phyloP scores from a whole-genome alignment of 2,888 invertebrate species.

The Empis livida region DNA sequence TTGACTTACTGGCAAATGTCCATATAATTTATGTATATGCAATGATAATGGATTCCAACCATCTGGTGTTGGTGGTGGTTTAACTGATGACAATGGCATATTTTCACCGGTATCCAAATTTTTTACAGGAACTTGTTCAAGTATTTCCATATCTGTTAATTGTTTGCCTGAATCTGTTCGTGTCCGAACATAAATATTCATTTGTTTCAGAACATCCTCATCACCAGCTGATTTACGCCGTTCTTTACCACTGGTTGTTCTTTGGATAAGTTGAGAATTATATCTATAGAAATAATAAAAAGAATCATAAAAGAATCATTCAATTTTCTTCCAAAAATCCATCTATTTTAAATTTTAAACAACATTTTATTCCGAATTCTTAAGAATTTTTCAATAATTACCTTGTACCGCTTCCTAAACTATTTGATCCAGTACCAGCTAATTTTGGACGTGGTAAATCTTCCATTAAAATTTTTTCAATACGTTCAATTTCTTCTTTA shows the following conservation, averaged over 20 bases:
- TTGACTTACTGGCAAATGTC: slow-evolving; percentile 64
- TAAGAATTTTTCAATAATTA: slow-evolving; percentile 14
- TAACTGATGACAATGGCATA: slow-evolving; percentile 82
- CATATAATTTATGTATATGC: slow-evolving; percentile 87
- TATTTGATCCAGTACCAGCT: slow-evolving; percentile 37
- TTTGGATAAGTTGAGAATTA: background rate
- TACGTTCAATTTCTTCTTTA: slow-evolving; percentile 43
- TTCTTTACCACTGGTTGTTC: slow-evolving; percentile 34
- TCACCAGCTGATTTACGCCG: slow-evolving; percentile 75
- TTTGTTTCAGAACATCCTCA: slow-evolving; percentile 55
- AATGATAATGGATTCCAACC: slow-evolving; percentile 91
- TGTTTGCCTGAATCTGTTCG: slow-evolving; percentile 78
- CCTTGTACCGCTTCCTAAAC: slow-evolving; percentile 38
- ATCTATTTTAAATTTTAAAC: no score
- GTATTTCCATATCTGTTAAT: slow-evolving; percentile 81
- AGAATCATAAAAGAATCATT: background rate
- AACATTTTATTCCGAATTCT: background rate
- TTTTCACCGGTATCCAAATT: slow-evolving; percentile 77
- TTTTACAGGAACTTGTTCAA: slow-evolving; percentile 78
- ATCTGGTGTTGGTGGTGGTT: slow-evolving; percentile 44
- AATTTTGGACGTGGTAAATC: slow-evolving; percentile 27
- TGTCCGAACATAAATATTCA: slow-evolving; percentile 62
- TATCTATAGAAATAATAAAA: background rate
- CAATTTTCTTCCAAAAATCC: no score
- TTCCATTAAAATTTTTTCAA: slow-evolving; percentile 42